A percentile compares a stretch with the other conserved stretches of the same genome.
These are phyloP conservation scores for Natator depressus DNA, from an alignment of 2,113 vertebrate genomes.

Conservation along the genomic window DNA sequence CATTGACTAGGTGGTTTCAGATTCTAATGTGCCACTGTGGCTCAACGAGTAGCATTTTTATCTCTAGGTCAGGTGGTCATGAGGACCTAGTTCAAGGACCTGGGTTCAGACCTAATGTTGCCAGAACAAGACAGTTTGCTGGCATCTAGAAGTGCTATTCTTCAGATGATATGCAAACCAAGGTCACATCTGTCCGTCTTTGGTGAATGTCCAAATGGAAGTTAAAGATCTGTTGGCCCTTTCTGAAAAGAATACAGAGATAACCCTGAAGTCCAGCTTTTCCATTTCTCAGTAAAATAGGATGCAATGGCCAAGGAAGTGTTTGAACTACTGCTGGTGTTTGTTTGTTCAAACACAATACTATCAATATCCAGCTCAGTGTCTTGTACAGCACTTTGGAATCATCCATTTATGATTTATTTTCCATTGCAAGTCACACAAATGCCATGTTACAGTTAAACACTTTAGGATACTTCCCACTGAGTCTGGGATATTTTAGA, in stretches of 20 bases:
- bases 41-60: not conserved
- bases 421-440: not conserved
- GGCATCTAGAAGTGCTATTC: not conserved
- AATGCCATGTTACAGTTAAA: not conserved
- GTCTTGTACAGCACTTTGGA: not conserved
- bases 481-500: not conserved
- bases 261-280: not conserved
- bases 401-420: not conserved
- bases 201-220: not conserved
- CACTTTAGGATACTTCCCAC: not conserved
- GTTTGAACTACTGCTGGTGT: not conserved
- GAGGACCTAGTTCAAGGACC: not conserved
- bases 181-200: not conserved
- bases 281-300: not conserved
- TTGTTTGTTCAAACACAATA: not conserved
- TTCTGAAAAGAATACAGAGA: fast-evolving
- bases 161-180: not conserved
- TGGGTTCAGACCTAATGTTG: not conserved
- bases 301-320: fast-evolving
- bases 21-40: not conserved
- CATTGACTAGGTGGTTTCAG: not conserved
- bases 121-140: not conserved
- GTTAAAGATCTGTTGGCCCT: not conserved
- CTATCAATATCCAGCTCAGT: not conserved
- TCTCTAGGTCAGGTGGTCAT: not conserved